phyloP scores from a whole-genome alignment of 1,140 invertebrate species.

The Agraylea sexmaculata region DNA sequence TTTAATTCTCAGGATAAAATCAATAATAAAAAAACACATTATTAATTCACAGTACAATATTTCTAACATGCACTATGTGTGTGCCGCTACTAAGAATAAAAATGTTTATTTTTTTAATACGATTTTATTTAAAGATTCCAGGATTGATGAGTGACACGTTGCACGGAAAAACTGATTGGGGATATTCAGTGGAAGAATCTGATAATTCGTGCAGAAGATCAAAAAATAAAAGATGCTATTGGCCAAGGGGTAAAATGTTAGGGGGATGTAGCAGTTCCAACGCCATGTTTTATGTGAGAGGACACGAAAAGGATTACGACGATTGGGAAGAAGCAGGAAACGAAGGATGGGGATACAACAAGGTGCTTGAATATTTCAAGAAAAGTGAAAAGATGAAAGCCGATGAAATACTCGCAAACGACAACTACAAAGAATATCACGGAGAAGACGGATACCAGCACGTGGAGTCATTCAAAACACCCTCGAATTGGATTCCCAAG shows the following conservation, averaged over 20 bases:
- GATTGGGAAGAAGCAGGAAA: conserved; percentile 39
- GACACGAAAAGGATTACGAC: conserved; percentile 53
- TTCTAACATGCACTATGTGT: no score
- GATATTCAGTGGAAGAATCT: conserved; percentile 40
- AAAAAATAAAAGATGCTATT: conserved; percentile 30
- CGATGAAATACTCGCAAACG: conserved; percentile 42
- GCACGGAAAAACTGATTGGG: conserved; percentile 39
- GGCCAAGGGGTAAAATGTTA: conserved; percentile 43
- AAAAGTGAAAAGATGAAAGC: conserved; percentile 49
- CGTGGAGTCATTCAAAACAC: conserved; percentile 55
- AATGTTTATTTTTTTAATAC: no score
- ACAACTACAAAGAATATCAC: conserved; percentile 43
- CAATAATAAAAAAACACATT: no score
- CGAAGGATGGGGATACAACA: conserved; percentile 35
- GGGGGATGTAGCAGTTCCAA: conserved; percentile 55
- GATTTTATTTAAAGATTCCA: conserved; percentile 12
- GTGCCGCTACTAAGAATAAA: no score
- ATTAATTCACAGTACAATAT: no score
- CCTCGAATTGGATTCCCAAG: conserved; percentile 54
- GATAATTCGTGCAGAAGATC: conserved; percentile 28
- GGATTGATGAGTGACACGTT: conserved; percentile 7
- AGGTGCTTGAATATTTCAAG: conserved; percentile 33
- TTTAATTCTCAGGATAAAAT: no score
- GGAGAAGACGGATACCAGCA: conserved; percentile 60
- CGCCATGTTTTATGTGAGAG: conserved; percentile 55